Evolutionary conservation across 2,888 invertebrate genomes (phyloP).

Genomic region (Troilus luridus): DNA sequence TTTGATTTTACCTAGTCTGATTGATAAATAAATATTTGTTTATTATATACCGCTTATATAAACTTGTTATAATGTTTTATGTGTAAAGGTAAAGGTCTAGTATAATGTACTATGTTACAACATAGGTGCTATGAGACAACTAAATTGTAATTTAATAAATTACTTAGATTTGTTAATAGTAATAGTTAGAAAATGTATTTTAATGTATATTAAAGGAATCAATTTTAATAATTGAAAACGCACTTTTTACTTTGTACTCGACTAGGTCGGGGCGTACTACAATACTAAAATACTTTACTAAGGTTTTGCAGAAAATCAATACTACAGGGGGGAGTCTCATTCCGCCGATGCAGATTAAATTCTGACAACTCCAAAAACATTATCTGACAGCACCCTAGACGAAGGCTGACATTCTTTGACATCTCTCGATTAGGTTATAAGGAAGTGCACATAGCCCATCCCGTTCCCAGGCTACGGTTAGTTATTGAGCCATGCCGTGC

Average conservation of each 20-base stretch:
- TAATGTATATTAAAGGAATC: no score
- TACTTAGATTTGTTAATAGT: no score
- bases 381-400: neutral
- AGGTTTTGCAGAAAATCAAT: constrained; percentile 9
- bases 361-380: neutral
- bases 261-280: neutral
- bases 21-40: no score
- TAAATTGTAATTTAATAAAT: no score
- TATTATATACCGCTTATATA: no score
- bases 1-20: no score
- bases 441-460: neutral
- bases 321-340: neutral
- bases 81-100: no score
- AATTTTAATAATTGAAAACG: neutral
- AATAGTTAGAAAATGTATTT: no score
- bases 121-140: no score
- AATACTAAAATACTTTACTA: neutral
- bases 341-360: neutral
- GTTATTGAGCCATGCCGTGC: constrained; percentile 21
- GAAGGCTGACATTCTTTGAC: neutral
- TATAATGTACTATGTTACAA: no score
- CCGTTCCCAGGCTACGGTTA: neutral
- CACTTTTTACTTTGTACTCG: neutral
- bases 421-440: neutral
- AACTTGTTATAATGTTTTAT: no score